Base-by-base conservation (phyloP, 1,140 invertebrate species). In the Drosophila fuyamai region DNA sequence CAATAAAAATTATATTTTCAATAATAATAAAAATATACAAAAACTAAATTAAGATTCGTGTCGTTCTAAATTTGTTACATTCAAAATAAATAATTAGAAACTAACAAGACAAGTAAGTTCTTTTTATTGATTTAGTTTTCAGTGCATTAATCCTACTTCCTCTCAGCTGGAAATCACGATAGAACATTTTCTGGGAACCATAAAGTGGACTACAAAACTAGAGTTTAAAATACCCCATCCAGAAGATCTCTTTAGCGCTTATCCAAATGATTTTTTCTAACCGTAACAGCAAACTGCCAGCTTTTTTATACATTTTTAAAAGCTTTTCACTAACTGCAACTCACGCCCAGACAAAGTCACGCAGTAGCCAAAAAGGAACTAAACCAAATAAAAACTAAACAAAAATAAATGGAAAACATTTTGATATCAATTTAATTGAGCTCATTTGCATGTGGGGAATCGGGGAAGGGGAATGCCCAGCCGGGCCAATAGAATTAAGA, bases 401-500 rank as follows among this genome's bases (percentile, higher is more conserved):
- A 75, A 56, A 76, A 76, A 53, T 54, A 76, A 76, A 76, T 76
- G 73, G 70, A 74, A 75, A 75, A 75, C 81, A 73, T 84, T 75
- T 82, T 59, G 59, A 67, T 79, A 83, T 79, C 59, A 80, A 74
- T 73, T 79, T 83, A 83, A 83, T 88, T 76, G 83, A 79, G 72
- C 73, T 80, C 81, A 85, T 85, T 85, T 85, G 74, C 81, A 85
- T 85, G 47, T n/a, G 48, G 36, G 38, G 32, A 44, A 38, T n/a
- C 32, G 67, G 13, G 14, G 8, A 43, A 23, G 9, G 13, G 41
- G 48, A 41, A 40, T 47, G 29, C 38, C 29, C 27, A 35, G 48
- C 29, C 48, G 48, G 78, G 66, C 74, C 79, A 89, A 89, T 89
- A 89, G 84, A 88, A 89, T 89, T 84, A 84, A 84, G 76, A 60